Evolutionary conservation across 2,797 vertebrate genomes (phyloP).

Genomic region (Meriones psammophilus): DNA sequence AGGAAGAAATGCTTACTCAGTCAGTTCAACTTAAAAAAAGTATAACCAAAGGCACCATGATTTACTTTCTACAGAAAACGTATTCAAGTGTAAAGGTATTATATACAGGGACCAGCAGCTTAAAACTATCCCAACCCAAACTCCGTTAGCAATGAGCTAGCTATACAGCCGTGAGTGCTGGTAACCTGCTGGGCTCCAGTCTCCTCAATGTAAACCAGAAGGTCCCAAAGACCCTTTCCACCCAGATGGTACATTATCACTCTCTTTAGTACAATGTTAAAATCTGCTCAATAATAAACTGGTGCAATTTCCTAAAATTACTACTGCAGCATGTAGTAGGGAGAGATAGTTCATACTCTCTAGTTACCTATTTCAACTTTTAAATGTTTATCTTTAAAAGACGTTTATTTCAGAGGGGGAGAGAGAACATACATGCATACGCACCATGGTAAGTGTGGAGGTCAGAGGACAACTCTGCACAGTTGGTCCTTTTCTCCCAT

Average conservation of each 20-base stretch:
- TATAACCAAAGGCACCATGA: slow-evolving; percentile 23
- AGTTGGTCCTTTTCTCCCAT: too few relatives aligned
- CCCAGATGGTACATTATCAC: background rate
- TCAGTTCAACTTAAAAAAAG: slow-evolving; percentile 8
- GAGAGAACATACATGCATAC: too few relatives aligned
- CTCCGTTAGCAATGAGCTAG: background rate
- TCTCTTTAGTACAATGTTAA: background rate
- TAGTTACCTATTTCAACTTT: slow-evolving; percentile 36
- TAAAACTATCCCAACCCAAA: background rate
- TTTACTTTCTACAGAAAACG: slow-evolving; percentile 19
- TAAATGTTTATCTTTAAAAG: slow-evolving; percentile 7
- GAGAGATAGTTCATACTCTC: slow-evolving; percentile 6
- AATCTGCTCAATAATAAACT: slow-evolving; percentile 3
- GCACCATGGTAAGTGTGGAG: background rate
- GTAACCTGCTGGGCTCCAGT: background rate
- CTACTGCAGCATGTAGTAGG: background rate
- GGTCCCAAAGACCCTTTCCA: background rate
- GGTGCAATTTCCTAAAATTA: slow-evolving; percentile 21
- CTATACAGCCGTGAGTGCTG: background rate
- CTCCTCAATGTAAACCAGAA: background rate
- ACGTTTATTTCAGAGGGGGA: background rate
- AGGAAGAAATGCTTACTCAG: background rate
- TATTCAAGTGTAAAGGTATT: background rate
- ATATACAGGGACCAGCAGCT: background rate
- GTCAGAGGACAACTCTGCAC: background rate